Conservation (phyloP, 2,113 vertebrate genomes). For the Platysteira castanea region DNA sequence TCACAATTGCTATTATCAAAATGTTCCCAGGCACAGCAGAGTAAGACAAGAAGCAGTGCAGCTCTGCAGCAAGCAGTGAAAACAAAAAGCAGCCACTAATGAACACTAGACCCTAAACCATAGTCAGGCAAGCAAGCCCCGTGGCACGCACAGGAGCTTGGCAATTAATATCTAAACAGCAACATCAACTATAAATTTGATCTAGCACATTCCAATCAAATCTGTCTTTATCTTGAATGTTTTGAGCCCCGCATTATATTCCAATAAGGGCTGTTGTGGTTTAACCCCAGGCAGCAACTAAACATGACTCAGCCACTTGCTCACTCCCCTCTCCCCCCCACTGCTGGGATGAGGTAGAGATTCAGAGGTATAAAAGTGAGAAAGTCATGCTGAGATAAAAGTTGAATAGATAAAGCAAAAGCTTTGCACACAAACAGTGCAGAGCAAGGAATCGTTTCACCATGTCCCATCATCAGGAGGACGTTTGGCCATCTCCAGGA, state of each 20-base stretch:
- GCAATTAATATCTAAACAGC: background rate
- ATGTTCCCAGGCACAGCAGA: background rate
- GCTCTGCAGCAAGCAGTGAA: background rate
- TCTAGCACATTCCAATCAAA: background rate
- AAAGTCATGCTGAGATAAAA: background rate
- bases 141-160: background rate
- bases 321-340: rapidly evolving
- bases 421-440: background rate
- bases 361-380: background rate
- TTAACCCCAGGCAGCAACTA: background rate
- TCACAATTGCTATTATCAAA: background rate
- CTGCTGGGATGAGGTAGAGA: background rate
- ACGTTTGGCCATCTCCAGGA: background rate
- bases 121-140: background rate
- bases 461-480: too few species aligned
- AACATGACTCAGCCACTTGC: rapidly evolving
- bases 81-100: background rate
- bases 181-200: background rate
- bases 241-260: background rate
- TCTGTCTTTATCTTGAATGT: background rate
- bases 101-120: background rate
- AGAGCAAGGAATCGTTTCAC: background rate
- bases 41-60: background rate
- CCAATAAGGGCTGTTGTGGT: background rate
- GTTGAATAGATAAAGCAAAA: background rate